Evolutionary conservation across 2,888 invertebrate genomes (phyloP), one percentile per base, ranked within the genome.

Genomic region (Dicyrtomina minuta): DNA sequence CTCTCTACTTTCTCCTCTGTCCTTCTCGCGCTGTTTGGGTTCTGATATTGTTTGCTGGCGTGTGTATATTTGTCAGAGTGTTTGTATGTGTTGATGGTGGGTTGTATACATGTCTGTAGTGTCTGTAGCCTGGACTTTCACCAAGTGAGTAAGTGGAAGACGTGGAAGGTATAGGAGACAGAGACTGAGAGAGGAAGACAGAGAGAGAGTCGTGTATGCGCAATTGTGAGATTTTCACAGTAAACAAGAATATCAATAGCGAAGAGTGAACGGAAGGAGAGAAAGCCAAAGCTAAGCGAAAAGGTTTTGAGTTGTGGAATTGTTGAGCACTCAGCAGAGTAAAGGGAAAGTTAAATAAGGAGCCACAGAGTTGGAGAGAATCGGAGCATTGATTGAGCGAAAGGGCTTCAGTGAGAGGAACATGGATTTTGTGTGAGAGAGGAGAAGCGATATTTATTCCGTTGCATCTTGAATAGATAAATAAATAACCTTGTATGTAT

Each of bases 241-340:
- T 64, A 64, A 64, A 64, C 64, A 64, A 64, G 64, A 51, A 64
- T 53, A 64, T 64, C 64, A 53, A 64, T 64, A 64, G 33, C 39
- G 33, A 49, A 51, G 51, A 51, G 17, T 10, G 17, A 20, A 15
- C 17, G 51, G 51, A 20, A 17, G 22, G 51, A 17, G n/a, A 46
- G 20, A 17, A 17, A 46, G 20, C 51, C 51, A 17, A 51, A 22
- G 51, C 51, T 51, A 51, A 46, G 61, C 44, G 17, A 43, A 49
- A 43, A 46, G 60, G 24, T 27, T 61, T 46, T 46, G 22, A 46
- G 22, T 61, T 61, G 46, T 61, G 12, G 46, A 46, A 61, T 61
- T 39, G 39, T 53, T 53, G 26, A 51, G 53, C 53, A 26, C 17
- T 26, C 26, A 15, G 24, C 15, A 17, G 17, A 22, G 39, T 33